Base-by-base conservation (phyloP, 2,888 invertebrate genomes). In the Plemyria rubiginata region DNA sequence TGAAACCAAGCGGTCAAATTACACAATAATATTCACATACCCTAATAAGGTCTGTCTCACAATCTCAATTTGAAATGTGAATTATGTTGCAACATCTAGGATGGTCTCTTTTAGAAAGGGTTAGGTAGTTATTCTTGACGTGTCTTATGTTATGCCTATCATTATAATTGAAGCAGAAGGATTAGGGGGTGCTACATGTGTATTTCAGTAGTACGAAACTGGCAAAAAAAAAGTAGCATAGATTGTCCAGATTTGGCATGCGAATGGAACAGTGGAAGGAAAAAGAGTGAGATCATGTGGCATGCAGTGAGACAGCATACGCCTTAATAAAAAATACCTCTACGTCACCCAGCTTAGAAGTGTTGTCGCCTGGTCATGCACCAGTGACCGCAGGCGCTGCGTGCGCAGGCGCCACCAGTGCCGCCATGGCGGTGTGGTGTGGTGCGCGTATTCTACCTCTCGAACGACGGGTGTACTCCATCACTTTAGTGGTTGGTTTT, bases 341-440 rank as follows among this genome's bases (percentile, higher is more conserved):
- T 45, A 57, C 49, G 50, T 45, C 50, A 50, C 8, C 69, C 70
- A 73, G 36, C 52, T 74, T 74, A 74, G 69, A 72, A 73, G 62
- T 68, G 70, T 69, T 57, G 12, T 51, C 48, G 52, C 28, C 32
- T 55, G 51, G 59, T 48, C 54, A 54, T 48, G 62, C 62, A 40
- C 29, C 62, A 54, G 59, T 48, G 63, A 22, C 22, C 43, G 32
- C 41, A 15, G 16, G 32, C 38, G 53, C 32, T n/a, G 46, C 61
- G 11, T 68, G 78, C 80, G 81, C 78, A 61, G 56, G 77, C 78
- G 78, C 81, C 73, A 60, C 38, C 82, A 90, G 90, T 91, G 82
- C 89, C 85, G 89, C 87, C 71, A 92, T 92, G 92, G 90, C 92
- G 80, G 92, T 92, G 79, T 92, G 92, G 92, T 92, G 92, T 85